These are phyloP conservation scores for Ceyx melanurus DNA, from an alignment of 2,113 vertebrate species.

Conservation along the genomic window DNA sequence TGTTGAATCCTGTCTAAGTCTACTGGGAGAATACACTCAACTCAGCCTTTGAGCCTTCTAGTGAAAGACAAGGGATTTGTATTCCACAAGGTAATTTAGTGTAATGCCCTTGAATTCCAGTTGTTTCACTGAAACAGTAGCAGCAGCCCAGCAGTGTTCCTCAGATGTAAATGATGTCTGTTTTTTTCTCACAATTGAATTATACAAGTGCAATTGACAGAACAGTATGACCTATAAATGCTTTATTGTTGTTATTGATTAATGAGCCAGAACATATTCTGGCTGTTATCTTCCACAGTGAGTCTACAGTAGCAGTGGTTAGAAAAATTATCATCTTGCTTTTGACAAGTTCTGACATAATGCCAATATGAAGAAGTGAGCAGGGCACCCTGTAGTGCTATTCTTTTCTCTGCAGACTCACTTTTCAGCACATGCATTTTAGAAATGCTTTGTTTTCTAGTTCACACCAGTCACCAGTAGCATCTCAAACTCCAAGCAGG, in stretches of 20 bases:
- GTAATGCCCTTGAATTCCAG: not conserved
- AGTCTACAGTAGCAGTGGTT: not conserved
- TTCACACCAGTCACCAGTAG: not conserved
- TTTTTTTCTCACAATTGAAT: not conserved
- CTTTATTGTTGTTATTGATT: slow-evolving; percentile 37
- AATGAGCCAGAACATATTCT: not conserved
- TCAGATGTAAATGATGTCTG: not conserved
- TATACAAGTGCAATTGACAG: not conserved
- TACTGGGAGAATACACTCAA: not conserved
- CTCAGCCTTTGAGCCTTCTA: not conserved
- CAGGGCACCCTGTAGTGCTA: not conserved
- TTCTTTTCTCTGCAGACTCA: not conserved
- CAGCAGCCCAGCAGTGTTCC: not conserved
- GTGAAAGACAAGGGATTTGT: not conserved
- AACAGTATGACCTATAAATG: not conserved
- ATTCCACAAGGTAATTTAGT: not conserved
- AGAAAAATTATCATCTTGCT: slow-evolving; percentile 45
- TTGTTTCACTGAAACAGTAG: not conserved
- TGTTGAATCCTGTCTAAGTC: not conserved
- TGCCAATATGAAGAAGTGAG: not conserved
- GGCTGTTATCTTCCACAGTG: not conserved
- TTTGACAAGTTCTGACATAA: slow-evolving; percentile 44
- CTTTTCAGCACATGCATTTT: not conserved
- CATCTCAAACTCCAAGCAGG: not conserved
- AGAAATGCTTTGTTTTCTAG: not conserved